Evolutionary conservation across 2,888 invertebrate genomes (phyloP), one percentile per base, ranked within the genome.

Genomic region (Bursaphelenchus okinawaensis): DNA sequence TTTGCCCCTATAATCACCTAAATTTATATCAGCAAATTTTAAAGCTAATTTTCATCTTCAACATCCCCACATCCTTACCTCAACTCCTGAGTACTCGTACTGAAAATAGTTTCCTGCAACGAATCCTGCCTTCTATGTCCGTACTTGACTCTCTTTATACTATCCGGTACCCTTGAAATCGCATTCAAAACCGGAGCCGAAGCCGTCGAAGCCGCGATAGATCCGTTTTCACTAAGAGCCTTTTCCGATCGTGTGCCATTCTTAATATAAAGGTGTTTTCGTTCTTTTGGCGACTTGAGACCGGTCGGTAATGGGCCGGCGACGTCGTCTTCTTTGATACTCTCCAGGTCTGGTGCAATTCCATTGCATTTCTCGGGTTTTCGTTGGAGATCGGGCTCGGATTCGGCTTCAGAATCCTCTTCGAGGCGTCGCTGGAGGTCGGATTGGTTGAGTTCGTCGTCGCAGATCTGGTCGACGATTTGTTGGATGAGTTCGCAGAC

Each of bases 41-140:
- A n/a, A n/a, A n/a, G n/a, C n/a, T n/a, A n/a, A n/a, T n/a, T n/a
- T n/a, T n/a, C n/a, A n/a, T n/a, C n/a, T n/a, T n/a, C n/a, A n/a
- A n/a, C n/a, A n/a, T n/a, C n/a, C n/a, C n/a, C n/a, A n/a, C n/a
- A n/a, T n/a, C n/a, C 80, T 79, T 52, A 66, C 71, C 63, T 65
- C 22, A 75, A 61, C 31, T 75, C 75, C 19, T 63, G 60, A 4
- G 67, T 71, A 51, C 62, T 63, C 59, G 67, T 62, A 24, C 59
- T 68, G 68, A 79, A 78, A 60, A 79, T 81, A 24, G 72, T 76
- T 65, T 80, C 77, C 52, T 78, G 78, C 24, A 79, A 69, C 2
- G 75, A 77, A 56, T 80, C 80, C 59, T 77, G 77, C 26, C 80
- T 40, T 51, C 80, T 66, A 60, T 80, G 80, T 0, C 71, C 71